These are phyloP conservation scores for Argopecten irradians DNA, from an alignment of 1,140 invertebrate genomes.

Conservation along the genomic window DNA sequence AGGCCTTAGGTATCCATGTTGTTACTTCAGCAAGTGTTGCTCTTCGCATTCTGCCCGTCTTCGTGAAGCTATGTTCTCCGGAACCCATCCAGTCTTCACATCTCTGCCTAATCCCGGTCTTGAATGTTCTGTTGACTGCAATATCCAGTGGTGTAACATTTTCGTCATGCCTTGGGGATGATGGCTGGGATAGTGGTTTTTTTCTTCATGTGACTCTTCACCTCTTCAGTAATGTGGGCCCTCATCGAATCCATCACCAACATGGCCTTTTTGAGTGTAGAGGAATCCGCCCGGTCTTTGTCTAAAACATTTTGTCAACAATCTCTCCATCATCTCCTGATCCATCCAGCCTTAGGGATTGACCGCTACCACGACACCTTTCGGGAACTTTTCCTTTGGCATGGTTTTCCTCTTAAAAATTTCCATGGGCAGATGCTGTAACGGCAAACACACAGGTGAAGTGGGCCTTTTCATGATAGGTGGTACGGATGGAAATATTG, in stretches of 20 bases:
- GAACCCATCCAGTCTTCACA: conserved; percentile 59
- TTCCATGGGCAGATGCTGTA: conserved; percentile 63
- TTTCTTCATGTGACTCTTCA: conserved; percentile 8
- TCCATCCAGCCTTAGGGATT: conserved; percentile 63
- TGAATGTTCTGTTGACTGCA: conserved; percentile 65
- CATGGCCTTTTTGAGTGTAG: not conserved
- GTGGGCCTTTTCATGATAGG: not conserved
- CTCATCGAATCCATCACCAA: too few species aligned
- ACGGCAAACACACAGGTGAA: too few species aligned
- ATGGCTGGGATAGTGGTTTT: conserved; percentile 25
- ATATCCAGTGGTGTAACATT: conserved; percentile 66
- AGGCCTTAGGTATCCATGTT: too few species aligned
- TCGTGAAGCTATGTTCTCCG: conserved; percentile 41
- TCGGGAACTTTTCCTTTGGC: too few species aligned
- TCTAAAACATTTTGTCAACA: conserved; percentile 40
- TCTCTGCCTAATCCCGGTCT: conserved; percentile 52
- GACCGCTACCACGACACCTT: too few species aligned
- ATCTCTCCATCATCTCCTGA: conserved; percentile 55
- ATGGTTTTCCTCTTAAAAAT: conserved; percentile 64
- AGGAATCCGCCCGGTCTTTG: conserved; percentile 39
- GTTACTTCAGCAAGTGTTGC: conserved; percentile 22
- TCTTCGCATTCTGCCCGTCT: conserved; percentile 15
- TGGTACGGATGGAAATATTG: not conserved
- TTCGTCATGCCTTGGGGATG: conserved; percentile 62
- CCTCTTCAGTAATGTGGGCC: too few species aligned